phyloP scores from a whole-genome alignment of 1,140 invertebrate species.

The Brachionus manjavacas region DNA sequence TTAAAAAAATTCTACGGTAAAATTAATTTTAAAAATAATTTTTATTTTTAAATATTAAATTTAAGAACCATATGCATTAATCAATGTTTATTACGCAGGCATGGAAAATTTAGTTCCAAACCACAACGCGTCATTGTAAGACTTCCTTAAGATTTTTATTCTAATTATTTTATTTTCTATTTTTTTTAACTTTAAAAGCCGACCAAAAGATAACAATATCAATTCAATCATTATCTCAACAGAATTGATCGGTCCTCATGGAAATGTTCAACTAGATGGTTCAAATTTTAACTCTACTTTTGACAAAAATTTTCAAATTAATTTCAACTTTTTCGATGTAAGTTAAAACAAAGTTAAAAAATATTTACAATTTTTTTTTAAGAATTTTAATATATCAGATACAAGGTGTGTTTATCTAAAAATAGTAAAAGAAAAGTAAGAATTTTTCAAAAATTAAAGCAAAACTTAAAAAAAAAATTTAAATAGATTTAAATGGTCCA shows the following conservation, averaged over 20 bases:
- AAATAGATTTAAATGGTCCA: slow-evolving; percentile 13
- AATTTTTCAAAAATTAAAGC: not conserved
- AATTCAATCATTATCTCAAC: not conserved
- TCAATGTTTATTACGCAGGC: slow-evolving; percentile 30
- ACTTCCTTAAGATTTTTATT: no score
- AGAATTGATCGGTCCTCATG: not conserved
- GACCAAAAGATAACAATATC: slow-evolving; percentile 22
- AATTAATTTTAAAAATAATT: not conserved
- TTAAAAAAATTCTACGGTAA: not conserved
- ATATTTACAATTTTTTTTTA: not conserved
- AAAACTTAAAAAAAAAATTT: not conserved
- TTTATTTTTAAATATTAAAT: no score
- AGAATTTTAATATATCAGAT: slow-evolving; percentile 40
- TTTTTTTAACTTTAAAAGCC: not conserved
- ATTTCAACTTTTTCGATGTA: slow-evolving; percentile 6
- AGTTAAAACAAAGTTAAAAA: not conserved
- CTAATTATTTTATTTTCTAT: not conserved
- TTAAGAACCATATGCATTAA: not conserved
- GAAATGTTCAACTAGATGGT: not conserved
- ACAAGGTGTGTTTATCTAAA: slow-evolving; percentile 31
- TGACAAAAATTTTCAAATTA: not conserved
- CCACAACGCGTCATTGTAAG: slow-evolving; percentile 24
- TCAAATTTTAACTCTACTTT: not conserved
- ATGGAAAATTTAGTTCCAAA: slow-evolving; percentile 17
- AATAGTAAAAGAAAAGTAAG: not conserved